These are phyloP conservation scores for Syncerus caffer DNA, from an alignment of 2,797 vertebrate species.

Conservation along the genomic window DNA sequence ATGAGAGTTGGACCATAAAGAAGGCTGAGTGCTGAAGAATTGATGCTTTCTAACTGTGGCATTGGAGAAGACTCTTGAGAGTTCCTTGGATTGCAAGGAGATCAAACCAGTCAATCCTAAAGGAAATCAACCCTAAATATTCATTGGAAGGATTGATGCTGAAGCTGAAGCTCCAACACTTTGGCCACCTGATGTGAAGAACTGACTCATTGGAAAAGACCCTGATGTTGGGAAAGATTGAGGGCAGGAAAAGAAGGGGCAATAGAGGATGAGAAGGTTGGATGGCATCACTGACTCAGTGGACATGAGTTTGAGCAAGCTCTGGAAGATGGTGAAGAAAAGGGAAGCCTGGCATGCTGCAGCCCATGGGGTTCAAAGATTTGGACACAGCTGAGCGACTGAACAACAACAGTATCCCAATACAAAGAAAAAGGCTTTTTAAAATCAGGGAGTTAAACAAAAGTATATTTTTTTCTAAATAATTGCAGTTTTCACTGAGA, in stretches of 20 bases:
- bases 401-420: not conserved
- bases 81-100: not conserved
- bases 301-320: not conserved
- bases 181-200: not conserved
- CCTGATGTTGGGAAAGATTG: not conserved
- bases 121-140: not conserved
- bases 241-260: not conserved
- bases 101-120: not conserved
- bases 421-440: not conserved
- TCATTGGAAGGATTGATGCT: not conserved
- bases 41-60: not conserved
- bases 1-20: not conserved
- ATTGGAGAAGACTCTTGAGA: not conserved
- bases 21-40: not conserved
- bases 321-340: not conserved
- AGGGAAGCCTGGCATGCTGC: not conserved
- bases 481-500: not conserved
- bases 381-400: not conserved
- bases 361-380: not conserved
- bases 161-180: not conserved
- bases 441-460: not conserved
- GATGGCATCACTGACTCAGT: not conserved
- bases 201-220: not conserved
- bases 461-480: not conserved
- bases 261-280: not conserved